Percentiles rank a stretch among this genome's conserved stretches.
Conservation (phyloP, 2,888 invertebrate species). For the Hololepta plana region DNA sequence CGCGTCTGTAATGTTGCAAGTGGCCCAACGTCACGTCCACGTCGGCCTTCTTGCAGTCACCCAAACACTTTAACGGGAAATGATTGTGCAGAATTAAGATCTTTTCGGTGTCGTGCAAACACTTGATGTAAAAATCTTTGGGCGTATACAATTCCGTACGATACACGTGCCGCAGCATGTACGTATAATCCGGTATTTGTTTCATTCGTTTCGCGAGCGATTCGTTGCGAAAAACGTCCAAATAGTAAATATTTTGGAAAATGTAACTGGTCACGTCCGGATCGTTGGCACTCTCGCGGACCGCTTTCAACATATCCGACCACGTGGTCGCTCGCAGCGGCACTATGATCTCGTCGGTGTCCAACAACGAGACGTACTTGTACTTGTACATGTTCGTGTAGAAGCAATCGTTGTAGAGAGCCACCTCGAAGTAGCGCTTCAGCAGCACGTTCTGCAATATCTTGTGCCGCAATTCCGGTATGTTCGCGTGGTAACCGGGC, state of each 20-base stretch:
- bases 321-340: not conserved
- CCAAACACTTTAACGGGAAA: slow-evolving; percentile 67
- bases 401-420: slow-evolving; percentile 83
- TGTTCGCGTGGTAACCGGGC: not conserved
- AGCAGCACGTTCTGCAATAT: slow-evolving; percentile 17
- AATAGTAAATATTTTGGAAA: slow-evolving; percentile 76
- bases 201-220: slow-evolving; percentile 50
- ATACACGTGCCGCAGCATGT: slow-evolving; percentile 76
- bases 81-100: slow-evolving; percentile 75
- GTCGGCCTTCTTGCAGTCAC: slow-evolving; percentile 60
- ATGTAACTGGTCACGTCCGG: slow-evolving; percentile 72
- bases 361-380: slow-evolving; percentile 64
- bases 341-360: slow-evolving; percentile 19
- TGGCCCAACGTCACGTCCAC: slow-evolving; percentile 58
- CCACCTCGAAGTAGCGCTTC: slow-evolving; percentile 76
- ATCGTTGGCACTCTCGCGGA: slow-evolving; percentile 51
- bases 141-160: slow-evolving; percentile 72
- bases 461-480: slow-evolving; percentile 1
- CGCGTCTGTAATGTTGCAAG: slow-evolving; percentile 75
- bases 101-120: slow-evolving; percentile 71
- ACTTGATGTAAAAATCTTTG: slow-evolving; percentile 78
- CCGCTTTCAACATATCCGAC: slow-evolving; percentile 1
- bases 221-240: slow-evolving; percentile 62
- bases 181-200: slow-evolving; percentile 57
- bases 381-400: slow-evolving; percentile 72